Conservation (phyloP, 1,140 invertebrate genomes). For the Coptotermes formosanus region DNA sequence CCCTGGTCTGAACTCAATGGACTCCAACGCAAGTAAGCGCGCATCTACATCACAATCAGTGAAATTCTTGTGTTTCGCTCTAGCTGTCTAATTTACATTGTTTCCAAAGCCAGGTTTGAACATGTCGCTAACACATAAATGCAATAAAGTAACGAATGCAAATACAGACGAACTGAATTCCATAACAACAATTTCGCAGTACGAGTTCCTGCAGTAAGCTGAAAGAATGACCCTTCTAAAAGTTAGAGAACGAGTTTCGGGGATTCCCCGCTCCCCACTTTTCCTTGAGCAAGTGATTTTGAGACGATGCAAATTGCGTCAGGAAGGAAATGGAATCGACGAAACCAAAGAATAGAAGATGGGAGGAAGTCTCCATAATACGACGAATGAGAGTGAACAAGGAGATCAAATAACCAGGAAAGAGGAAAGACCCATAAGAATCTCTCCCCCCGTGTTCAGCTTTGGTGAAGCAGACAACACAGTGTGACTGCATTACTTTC, state of each 20-base stretch:
- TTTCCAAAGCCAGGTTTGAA: too few relatives aligned
- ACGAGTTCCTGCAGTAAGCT: neutral
- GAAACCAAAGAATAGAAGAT: conserved; percentile 24
- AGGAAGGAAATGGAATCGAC: conserved; percentile 41
- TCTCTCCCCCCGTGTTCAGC: neutral
- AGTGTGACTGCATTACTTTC: neutral
- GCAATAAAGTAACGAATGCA: too few relatives aligned
- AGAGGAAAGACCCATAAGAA: neutral
- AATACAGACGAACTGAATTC: too few relatives aligned
- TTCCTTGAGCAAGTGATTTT: conserved; percentile 44
- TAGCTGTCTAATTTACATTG: too few relatives aligned
- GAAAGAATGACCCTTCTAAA: neutral
- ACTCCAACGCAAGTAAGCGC: too few relatives aligned
- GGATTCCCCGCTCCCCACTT: neutral
- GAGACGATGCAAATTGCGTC: conserved; percentile 49
- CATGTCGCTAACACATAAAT: too few relatives aligned
- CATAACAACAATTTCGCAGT: neutral
- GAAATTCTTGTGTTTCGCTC: too few relatives aligned
- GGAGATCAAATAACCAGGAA: conserved; percentile 1
- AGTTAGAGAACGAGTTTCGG: neutral
- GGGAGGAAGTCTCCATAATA: neutral
- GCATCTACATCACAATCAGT: too few relatives aligned
- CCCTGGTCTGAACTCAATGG: too few relatives aligned
- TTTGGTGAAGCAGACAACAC: neutral
- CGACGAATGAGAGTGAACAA: neutral